These are phyloP conservation scores for Blastobasis adustella DNA, from an alignment of 2,888 invertebrate genomes.

Conservation along the genomic window DNA sequence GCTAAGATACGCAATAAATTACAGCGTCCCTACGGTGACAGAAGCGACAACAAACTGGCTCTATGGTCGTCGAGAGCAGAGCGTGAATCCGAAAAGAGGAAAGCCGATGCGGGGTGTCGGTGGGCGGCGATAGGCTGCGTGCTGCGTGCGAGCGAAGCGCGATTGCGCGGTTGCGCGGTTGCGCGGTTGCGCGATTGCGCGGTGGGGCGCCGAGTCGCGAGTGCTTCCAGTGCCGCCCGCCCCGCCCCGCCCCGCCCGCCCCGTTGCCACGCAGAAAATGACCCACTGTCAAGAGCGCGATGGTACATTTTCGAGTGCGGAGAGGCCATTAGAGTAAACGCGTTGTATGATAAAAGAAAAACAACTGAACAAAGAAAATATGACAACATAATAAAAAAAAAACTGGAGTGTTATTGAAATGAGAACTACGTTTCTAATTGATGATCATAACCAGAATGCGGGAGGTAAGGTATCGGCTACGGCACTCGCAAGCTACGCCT, in stretches of 20 bases:
- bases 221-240: conserved; percentile 62
- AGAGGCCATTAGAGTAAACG: conserved; percentile 63
- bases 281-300: conserved; percentile 53
- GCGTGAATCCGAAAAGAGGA: conserved; percentile 38
- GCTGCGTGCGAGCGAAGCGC: conserved; percentile 36
- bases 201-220: conserved; percentile 50
- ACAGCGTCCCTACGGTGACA: conserved; percentile 39
- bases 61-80: conserved; percentile 37
- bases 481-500: conserved; percentile 80
- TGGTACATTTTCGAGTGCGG: conserved; percentile 59
- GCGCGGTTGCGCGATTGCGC: conserved; percentile 25
- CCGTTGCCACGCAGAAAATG: conserved; percentile 34
- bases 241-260: conserved; percentile 9
- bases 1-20: conserved; percentile 22
- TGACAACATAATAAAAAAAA: conserved; percentile 57
- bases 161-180: conserved; percentile 18
- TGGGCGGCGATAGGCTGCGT: conserved; percentile 21
- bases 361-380: conserved; percentile 60
- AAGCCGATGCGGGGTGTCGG: conserved; percentile 10
- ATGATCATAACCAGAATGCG: conserved; percentile 77
- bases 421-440: conserved; percentile 74
- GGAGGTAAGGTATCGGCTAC: conserved; percentile 75
- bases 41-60: conserved; percentile 46
- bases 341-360: conserved; percentile 57
- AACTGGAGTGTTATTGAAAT: conserved; percentile 73